Base-by-base conservation (phyloP, 2,797 vertebrate genomes). In the Alcedo quadribrachys region DNA sequence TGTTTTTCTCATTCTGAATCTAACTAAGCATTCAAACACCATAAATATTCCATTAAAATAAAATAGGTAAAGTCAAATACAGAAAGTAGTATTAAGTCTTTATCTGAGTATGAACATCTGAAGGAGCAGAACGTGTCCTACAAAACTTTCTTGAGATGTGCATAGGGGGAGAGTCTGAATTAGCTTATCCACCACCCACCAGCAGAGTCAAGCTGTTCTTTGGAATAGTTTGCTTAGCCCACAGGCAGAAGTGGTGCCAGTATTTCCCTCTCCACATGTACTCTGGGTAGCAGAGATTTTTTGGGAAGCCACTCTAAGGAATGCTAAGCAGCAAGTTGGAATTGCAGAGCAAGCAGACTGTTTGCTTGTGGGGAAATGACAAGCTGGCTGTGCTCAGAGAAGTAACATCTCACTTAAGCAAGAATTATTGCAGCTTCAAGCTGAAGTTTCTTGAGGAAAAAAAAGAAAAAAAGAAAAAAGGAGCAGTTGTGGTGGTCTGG, bases 371-470 rank as follows among this genome's bases (percentile, higher is more conserved):
- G 48, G 75, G 42, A 84, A 91, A 88, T 65, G 60, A 81, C 74
- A 88, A 57, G 73, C 74, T 92, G 80, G 15, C 48, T 66, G 48
- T 79, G 53, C 45, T 89, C 1, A 2, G 50, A 83, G 46, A 18
- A 76, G 48, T 79, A 84, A 91, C 70, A 63, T 90, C 80, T 93
- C 77, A 84, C 67, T 94, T 96, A 57, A 93, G 33, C 35, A 81
- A 92, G 79, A 95, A 92, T 87, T 93, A 96, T 93, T 79, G 60
- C 42, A 81, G 43, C 48, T 92, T 85, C 55, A 81, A 89, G 40
- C 43, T 89, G 69, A 91, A 48, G 15, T 73, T 90, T 87, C 54
- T 75, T 75, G 12, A 57, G 33, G 8, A 54, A 58, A 58, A 63
- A 24, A 33, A 55, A 28, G 24, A 30, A 48, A 43, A 32, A 13